phyloP scores from a whole-genome alignment of 2,113 vertebrate genomes.

The Ranitomeya variabilis region DNA sequence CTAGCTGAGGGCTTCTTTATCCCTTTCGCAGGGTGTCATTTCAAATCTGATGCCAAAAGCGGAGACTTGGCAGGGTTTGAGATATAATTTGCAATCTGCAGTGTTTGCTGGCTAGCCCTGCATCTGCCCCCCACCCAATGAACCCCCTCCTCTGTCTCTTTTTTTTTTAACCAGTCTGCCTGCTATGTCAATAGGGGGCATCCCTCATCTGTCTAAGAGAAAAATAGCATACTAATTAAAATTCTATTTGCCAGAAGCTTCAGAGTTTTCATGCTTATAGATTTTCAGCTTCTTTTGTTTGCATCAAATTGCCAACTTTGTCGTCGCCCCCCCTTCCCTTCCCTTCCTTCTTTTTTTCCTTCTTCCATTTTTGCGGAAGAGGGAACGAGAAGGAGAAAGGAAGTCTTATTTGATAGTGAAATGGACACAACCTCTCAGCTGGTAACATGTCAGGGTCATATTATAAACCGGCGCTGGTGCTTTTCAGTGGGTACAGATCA shows the following conservation, averaged over 20 bases:
- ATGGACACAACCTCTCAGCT: slow-evolving; percentile 51
- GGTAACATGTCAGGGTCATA: slow-evolving; percentile 62
- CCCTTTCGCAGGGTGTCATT: slow-evolving; percentile 82
- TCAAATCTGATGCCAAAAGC: slow-evolving; percentile 86
- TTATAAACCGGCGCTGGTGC: slow-evolving; percentile 37
- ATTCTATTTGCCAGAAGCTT: slow-evolving; percentile 82
- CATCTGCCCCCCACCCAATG: slow-evolving; percentile 61
- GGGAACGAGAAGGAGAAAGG: slow-evolving; percentile 64
- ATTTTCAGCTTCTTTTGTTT: slow-evolving; percentile 84
- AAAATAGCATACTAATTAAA: slow-evolving; percentile 97
- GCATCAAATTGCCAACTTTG: slow-evolving; percentile 84
- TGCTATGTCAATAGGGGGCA: slow-evolving; percentile 99
- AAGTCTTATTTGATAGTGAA: slow-evolving; percentile 75
- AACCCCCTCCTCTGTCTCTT: slow-evolving; percentile 48
- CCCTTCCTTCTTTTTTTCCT: slow-evolving; percentile 46
- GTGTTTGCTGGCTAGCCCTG: slow-evolving; percentile 78
- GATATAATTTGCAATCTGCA: slow-evolving; percentile 90
- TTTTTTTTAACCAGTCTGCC: slow-evolving; percentile 83
- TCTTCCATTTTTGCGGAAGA: slow-evolving; percentile 51
- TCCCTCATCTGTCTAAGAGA: slow-evolving; percentile 98
- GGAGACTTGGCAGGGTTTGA: slow-evolving; percentile 83
- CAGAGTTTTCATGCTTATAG: slow-evolving; percentile 79
- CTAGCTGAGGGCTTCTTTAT: slow-evolving; percentile 80
- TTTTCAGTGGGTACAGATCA: slow-evolving; percentile 68
- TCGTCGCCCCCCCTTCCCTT: not conserved